Conservation (phyloP, 64 coral and sea anemone genomes). For the Astreopora myriophthalma region DNA sequence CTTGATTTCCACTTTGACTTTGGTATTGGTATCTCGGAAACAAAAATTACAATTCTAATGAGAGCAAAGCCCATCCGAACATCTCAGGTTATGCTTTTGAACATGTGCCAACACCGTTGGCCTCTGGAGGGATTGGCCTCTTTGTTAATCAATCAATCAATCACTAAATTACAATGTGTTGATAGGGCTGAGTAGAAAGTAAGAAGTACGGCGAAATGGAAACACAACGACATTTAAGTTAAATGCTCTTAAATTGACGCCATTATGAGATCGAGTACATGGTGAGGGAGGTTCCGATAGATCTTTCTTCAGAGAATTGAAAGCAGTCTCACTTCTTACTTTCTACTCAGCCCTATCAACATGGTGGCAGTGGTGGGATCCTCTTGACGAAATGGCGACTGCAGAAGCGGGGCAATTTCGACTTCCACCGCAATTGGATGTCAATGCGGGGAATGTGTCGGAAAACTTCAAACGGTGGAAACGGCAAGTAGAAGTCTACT, state of each 20-base stretch:
- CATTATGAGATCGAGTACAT: too few species aligned
- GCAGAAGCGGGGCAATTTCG: conserved; percentile 3
- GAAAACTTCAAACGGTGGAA: conserved; percentile 39
- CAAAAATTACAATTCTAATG: not conserved
- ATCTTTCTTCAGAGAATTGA: too few species aligned
- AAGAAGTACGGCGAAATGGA: too few species aligned
- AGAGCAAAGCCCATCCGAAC: not conserved
- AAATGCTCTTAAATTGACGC: too few species aligned
- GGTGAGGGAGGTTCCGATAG: too few species aligned
- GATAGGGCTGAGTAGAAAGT: too few species aligned
- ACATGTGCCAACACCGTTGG: too few species aligned
- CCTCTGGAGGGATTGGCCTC: too few species aligned
- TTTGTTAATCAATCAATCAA: too few species aligned
- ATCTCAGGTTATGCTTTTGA: not conserved
- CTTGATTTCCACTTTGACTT: not conserved
- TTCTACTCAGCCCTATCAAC: conserved; percentile 6
- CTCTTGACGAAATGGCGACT: not conserved
- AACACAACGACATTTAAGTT: too few species aligned
- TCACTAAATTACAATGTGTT: too few species aligned
- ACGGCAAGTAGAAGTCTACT: conserved; percentile 48
- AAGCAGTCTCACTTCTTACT: not conserved
- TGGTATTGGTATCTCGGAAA: not conserved
- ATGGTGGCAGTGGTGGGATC: conserved; percentile 37
- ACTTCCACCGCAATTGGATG: conserved; percentile 37
- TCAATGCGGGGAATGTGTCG: conserved; percentile 29